Base-by-base conservation (phyloP, 1,140 invertebrate genomes). In the Diuraphis noxia region DNA sequence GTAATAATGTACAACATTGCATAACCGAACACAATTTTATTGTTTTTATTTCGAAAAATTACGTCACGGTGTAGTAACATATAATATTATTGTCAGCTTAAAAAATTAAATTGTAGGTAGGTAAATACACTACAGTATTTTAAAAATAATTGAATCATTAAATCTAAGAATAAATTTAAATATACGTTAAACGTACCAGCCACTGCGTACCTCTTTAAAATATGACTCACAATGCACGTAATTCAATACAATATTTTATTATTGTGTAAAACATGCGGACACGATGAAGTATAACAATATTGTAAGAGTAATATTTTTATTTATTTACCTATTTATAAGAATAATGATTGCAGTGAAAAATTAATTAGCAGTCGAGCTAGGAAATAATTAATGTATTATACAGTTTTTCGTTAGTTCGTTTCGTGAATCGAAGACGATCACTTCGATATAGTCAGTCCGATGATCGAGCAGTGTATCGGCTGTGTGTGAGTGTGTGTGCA, bases 91-190 rank as follows among this genome's bases (percentile, higher is more conserved):
- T 63, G 30, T 72, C 56, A 13, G n/a, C n/a, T 63, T 5, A n/a
- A n/a, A 63, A n/a, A 72, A n/a, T 72, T 72, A 17, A 72, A 72
- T n/a, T n/a, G 4, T 72, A 72, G 13, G 4, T 72, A 72, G 13
- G n/a, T n/a, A 72, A n/a, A 72, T n/a, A n/a, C 56, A n/a, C 46
- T 21, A 0, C 56, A n/a, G 56, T 19, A 72, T 10, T 72, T 72
- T 72, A 72, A 72, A 72, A 72, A 72, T 72, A 72, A 72, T 72
- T 72, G 56, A 72, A 72, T 72, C 56, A n/a, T 72, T 72, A 72
- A 72, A n/a, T n/a, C 56, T 72, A 72, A 72, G n/a, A 72, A 72
- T 72, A n/a, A 72, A 72, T 72, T 30, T 72, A 72, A 72, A 72
- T n/a, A 17, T n/a, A 72, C 56, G 56, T 63, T 30, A 1, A 63